phyloP scores from a whole-genome alignment of 1,140 invertebrate species.

The Hycleus cichorii region DNA sequence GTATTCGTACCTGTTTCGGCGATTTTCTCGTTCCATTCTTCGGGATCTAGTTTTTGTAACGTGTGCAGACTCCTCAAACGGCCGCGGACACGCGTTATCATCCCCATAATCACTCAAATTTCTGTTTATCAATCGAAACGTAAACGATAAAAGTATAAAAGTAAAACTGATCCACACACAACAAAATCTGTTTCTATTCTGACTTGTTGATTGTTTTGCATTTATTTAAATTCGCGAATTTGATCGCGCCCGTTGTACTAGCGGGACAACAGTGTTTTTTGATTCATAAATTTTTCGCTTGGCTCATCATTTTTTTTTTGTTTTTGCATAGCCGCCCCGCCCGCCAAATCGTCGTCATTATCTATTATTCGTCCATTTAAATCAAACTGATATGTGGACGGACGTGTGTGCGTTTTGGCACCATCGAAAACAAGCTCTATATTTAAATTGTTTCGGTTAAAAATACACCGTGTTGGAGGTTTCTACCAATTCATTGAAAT shows the following conservation, averaged over 20 bases:
- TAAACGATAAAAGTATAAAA: background rate
- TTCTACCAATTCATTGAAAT: too few species aligned
- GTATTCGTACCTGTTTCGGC: conserved; percentile 50
- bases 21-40: conserved; percentile 55
- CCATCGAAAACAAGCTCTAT: too few species aligned
- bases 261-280: background rate
- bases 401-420: too few species aligned
- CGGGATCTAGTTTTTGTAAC: conserved; percentile 50
- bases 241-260: background rate
- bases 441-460: too few species aligned
- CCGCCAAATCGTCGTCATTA: background rate
- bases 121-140: too few species aligned
- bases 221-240: conserved; percentile 3
- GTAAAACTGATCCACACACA: too few species aligned
- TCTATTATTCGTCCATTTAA: too few species aligned
- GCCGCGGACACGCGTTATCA: conserved; percentile 58
- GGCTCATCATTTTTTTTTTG: background rate
- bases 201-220: conserved; percentile 1
- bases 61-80: conserved; percentile 53
- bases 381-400: too few species aligned
- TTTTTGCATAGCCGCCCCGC: conserved; percentile 5
- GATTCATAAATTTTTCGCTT: background rate
- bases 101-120: conserved; percentile 45
- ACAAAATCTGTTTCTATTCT: background rate
- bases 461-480: too few species aligned